Percentiles rank a stretch among this genome's conserved stretches.
These are phyloP conservation scores for Allolobophora icterica DNA, from an alignment of 2,888 invertebrate genomes.

Conservation along the genomic window DNA sequence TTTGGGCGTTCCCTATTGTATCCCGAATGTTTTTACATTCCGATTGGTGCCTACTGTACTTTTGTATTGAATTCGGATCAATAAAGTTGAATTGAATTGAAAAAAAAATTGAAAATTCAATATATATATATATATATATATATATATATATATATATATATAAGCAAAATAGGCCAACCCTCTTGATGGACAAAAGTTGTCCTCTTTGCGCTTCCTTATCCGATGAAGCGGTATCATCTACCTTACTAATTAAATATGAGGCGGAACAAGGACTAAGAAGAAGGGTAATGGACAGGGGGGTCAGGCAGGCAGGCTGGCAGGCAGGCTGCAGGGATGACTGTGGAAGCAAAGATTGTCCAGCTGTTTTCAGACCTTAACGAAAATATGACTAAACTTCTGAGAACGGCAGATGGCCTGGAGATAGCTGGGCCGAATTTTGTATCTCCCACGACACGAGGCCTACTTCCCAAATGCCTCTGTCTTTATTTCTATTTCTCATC, in stretches of 20 bases:
- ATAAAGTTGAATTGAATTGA: too few relatives aligned
- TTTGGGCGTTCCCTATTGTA: too few relatives aligned
- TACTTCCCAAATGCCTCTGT: not conserved
- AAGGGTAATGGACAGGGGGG: not conserved
- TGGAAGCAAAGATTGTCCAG: not conserved
- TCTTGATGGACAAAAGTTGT: not conserved
- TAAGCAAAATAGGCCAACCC: not conserved
- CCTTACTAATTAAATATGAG: too few relatives aligned
- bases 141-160: too few relatives aligned
- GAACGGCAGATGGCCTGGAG: not conserved
- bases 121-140: too few relatives aligned
- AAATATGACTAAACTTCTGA: not conserved
- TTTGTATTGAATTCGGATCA: too few relatives aligned
- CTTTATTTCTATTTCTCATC: not conserved
- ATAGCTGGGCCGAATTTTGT: not conserved
- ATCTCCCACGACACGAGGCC: not conserved
- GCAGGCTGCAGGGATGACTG: too few relatives aligned
- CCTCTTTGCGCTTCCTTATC: not conserved
- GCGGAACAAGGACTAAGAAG: not conserved
- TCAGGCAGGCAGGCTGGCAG: too few relatives aligned
- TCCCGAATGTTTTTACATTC: too few relatives aligned
- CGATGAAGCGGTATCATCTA: too few relatives aligned
- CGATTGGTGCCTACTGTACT: too few relatives aligned
- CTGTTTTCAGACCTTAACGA: not conserved
- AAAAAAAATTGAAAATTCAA: too few relatives aligned